A percentile compares a stretch with the other conserved stretches of the same genome.
phyloP scores from a whole-genome alignment of 2,113 vertebrate species.

The Lamprotornis superbus region DNA sequence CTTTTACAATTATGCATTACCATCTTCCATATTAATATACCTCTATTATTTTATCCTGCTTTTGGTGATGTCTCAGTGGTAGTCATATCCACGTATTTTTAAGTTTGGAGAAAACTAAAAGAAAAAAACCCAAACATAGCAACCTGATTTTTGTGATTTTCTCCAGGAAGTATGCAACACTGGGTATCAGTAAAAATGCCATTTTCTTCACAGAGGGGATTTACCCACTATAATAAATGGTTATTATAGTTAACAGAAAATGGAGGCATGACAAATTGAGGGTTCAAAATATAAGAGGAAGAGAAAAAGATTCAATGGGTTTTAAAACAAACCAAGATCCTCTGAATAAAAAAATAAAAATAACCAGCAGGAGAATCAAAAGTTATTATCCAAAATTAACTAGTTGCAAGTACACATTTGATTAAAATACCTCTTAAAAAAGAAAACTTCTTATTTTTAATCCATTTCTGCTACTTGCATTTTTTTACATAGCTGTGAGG shows the following conservation, averaged over 20 bases:
- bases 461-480: background rate
- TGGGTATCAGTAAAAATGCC: background rate
- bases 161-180: background rate
- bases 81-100: background rate
- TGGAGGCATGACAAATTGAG: accelerated
- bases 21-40: background rate
- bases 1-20: background rate
- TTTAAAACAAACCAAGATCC: background rate
- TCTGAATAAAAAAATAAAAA: background rate
- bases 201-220: background rate
- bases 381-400: accelerated
- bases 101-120: background rate
- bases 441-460: background rate
- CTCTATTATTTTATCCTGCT: background rate
- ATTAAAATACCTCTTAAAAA: background rate
- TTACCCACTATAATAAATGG: background rate
- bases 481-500: background rate
- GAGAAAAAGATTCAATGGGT: background rate
- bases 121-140: accelerated
- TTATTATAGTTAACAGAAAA: background rate
- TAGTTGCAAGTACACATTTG: background rate
- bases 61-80: background rate
- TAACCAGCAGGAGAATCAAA: background rate
- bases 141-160: background rate
- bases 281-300: background rate